phyloP scores from a whole-genome alignment of 2,888 invertebrate genomes.

The Leptogaster cylindrica region DNA sequence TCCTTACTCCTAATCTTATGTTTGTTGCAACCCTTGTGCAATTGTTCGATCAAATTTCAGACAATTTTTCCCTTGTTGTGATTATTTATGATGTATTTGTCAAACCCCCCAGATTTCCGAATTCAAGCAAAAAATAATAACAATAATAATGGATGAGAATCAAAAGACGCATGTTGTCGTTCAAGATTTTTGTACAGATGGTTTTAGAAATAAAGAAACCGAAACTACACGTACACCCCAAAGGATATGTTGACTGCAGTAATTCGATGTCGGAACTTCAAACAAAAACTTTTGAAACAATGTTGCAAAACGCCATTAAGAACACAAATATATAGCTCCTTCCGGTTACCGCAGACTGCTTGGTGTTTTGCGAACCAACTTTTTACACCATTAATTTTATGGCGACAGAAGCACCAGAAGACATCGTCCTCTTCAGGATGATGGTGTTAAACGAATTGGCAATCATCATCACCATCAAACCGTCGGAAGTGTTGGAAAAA shows the following conservation, averaged over 20 bases:
- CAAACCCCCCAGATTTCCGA: conserved; percentile 27
- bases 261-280: background rate
- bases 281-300: background rate
- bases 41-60: conserved; percentile 2
- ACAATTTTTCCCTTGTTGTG: conserved; percentile 32
- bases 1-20: too few species aligned
- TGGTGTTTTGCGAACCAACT: background rate
- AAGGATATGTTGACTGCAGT: background rate
- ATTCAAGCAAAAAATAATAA: background rate
- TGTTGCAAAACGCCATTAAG: conserved; percentile 6
- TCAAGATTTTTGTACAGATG: background rate
- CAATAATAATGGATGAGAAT: too few species aligned
- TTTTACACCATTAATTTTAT: conserved; percentile 1
- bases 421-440: background rate
- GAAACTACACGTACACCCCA: too few species aligned
- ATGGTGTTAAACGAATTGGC: background rate
- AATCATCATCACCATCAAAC: background rate
- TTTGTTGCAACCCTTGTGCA: background rate
- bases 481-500: background rate
- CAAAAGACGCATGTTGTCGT: background rate
- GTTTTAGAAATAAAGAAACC: background rate
- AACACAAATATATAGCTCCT: background rate
- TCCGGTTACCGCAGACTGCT: background rate
- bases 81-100: conserved; percentile 36
- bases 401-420: background rate